Evolutionary conservation across 2,113 vertebrate genomes (phyloP).

Genomic region (Sinosuthora webbiana): DNA sequence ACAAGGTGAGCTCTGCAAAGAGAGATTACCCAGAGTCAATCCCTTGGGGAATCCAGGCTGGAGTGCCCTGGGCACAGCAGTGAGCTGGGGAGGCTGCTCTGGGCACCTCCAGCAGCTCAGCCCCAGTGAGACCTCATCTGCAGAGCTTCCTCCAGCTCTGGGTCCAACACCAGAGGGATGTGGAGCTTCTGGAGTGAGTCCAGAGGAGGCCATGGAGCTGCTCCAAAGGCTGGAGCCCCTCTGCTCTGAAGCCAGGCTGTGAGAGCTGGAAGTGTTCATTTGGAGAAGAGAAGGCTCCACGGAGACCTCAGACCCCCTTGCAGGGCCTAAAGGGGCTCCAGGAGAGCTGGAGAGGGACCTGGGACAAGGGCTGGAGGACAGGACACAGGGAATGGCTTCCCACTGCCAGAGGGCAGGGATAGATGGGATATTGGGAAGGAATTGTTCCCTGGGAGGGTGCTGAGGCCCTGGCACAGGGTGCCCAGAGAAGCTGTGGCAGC

Average conservation of each 20-base stretch:
- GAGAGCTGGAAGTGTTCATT: not conserved
- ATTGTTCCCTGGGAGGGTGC: not conserved
- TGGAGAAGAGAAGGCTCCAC: not conserved
- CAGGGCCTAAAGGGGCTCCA: not conserved
- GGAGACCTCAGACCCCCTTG: not conserved
- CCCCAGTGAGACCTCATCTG: not conserved
- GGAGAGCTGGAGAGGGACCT: not conserved
- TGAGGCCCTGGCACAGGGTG: not conserved
- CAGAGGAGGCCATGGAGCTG: not conserved
- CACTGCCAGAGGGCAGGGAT: not conserved
- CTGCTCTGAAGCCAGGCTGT: not conserved
- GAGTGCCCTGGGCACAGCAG: not conserved
- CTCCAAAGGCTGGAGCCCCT: not conserved
- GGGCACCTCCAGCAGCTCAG: not conserved
- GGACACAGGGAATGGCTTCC: not conserved
- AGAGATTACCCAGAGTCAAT: not conserved
- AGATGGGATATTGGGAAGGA: not conserved
- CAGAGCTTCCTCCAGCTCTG: not conserved
- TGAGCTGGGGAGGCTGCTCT: not conserved
- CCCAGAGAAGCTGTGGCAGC: not conserved
- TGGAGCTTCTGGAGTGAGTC: not conserved
- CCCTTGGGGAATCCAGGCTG: accelerated
- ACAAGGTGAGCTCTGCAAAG: not conserved
- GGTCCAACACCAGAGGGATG: not conserved
- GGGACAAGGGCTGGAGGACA: not conserved